A percentile compares a stretch with the other conserved stretches of the same genome.
These are phyloP conservation scores for Diarsia rubi DNA, from an alignment of 2,888 invertebrate species.

Conservation along the genomic window DNA sequence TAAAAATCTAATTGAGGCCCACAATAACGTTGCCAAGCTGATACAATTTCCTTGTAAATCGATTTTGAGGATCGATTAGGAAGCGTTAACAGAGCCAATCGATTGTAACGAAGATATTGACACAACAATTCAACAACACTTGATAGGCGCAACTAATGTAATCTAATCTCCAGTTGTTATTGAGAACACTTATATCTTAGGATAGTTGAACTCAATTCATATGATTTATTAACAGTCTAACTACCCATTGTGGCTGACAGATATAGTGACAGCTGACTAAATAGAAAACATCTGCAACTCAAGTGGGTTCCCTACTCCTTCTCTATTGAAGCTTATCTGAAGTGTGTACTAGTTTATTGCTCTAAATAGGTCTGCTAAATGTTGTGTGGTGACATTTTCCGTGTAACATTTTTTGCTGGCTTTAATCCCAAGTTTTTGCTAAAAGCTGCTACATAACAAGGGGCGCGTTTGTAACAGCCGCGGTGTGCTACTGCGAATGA, in stretches of 20 bases:
- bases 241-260: conserved; percentile 53
- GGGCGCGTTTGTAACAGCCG: conserved; percentile 47
- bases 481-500: conserved; percentile 41
- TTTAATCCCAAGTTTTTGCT: conserved; percentile 50
- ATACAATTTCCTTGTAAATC: conserved; percentile 50
- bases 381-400: conserved; percentile 52
- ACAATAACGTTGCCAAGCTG: conserved; percentile 18
- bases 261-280: conserved; percentile 63
- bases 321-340: conserved; percentile 39
- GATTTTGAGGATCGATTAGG: conserved; percentile 53
- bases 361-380: conserved; percentile 54
- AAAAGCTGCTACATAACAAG: conserved; percentile 46
- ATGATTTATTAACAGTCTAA: conserved; percentile 61
- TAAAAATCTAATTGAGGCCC: conserved; percentile 25
- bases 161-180: conserved; percentile 62
- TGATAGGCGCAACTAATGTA: conserved; percentile 55
- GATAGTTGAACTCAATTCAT: conserved; percentile 60
- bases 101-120: conserved; percentile 53
- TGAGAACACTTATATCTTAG: conserved; percentile 58
- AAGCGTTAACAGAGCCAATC: conserved; percentile 57
- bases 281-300: conserved; percentile 62
- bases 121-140: conserved; percentile 57
- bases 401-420: conserved; percentile 50
- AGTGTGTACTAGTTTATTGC: conserved; percentile 26
- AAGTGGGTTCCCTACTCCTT: conserved; percentile 39